Evolutionary conservation across 2,113 vertebrate species (phyloP), one percentile per base, ranked within the genome.

Genomic region (Myocastor coypus): DNA sequence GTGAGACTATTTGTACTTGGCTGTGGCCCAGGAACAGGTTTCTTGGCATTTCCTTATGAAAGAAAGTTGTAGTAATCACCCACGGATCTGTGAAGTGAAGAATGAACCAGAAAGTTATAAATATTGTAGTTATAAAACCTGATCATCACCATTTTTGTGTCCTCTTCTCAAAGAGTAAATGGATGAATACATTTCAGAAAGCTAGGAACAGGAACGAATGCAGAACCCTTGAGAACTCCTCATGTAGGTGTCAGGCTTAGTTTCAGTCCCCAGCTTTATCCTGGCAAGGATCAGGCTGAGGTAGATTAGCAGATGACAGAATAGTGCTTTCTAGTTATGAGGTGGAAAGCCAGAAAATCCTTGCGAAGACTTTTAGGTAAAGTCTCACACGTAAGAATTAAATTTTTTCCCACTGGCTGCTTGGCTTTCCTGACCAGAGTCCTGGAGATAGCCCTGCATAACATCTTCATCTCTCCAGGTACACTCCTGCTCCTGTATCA

Each of bases 91-190:
- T 19, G 77, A 87, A 78, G 63, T 90, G 4, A 28, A 73, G 69
- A 92, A 88, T 96, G 97, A 97, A 96, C 97, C 97, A 96, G 68
- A 83, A 89, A 66, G 89, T 81, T 96, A 94, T 81, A 94, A 97
- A 95, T 93, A 63, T 69, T 32, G 40, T 30, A 95, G 87, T 89
- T 75, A 63, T 64, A 89, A 94, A 92, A 87, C 92, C 82, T 40
- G 75, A 84, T 94, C n/a, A 5, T 91, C 92, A 91, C 92, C 83
- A 91, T 75, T 94, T 83, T 68, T 81, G 86, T 90, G 85, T 83
- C 63, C 91, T 32, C 16, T 92, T 42, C 83, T 75, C n/a, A 57
- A 55, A n/a, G 73, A 78, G 83, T 92, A 63, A 96, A 82, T 57
- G 92, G 93, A 89, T 75, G 52, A 92, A 75, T 59, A 46, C 4